Evolutionary conservation across 2,113 vertebrate genomes (phyloP).

Genomic region (Corvus moneduloides): DNA sequence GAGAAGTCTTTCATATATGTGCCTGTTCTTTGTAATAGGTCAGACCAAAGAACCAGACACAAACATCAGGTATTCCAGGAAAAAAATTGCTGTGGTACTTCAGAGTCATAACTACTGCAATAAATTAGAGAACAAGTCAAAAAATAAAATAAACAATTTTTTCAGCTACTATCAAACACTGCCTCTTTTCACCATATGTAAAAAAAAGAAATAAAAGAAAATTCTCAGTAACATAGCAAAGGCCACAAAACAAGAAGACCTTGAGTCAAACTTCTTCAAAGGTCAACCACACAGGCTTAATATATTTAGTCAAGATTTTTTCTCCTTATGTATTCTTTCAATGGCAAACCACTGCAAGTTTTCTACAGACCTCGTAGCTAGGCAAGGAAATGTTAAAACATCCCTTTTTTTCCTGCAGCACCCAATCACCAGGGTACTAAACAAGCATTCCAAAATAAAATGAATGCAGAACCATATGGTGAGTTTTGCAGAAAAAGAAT

Average conservation of each 20-base stretch:
- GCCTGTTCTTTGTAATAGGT: background rate
- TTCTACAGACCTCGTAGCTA: background rate
- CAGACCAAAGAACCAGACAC: background rate
- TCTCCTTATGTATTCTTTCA: background rate
- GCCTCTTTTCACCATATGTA: background rate
- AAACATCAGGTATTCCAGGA: background rate
- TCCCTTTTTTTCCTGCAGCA: background rate
- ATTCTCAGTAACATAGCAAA: background rate
- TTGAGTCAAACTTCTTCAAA: background rate
- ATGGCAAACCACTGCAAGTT: background rate
- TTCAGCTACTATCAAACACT: background rate
- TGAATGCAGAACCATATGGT: conserved; percentile 35
- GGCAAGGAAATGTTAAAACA: background rate
- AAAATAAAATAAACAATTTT: background rate
- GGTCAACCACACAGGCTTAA: background rate
- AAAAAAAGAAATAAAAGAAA: background rate
- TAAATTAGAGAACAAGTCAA: background rate
- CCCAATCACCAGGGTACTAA: background rate
- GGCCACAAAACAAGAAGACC: background rate
- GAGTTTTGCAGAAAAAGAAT: conserved; percentile 23
- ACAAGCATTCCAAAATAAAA: conserved; percentile 28
- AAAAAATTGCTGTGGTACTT: background rate
- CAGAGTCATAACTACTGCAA: background rate
- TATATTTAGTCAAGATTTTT: background rate
- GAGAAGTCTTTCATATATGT: background rate